phyloP scores from a whole-genome alignment of 1,140 invertebrate species.

The Laodelphax striatellus region DNA sequence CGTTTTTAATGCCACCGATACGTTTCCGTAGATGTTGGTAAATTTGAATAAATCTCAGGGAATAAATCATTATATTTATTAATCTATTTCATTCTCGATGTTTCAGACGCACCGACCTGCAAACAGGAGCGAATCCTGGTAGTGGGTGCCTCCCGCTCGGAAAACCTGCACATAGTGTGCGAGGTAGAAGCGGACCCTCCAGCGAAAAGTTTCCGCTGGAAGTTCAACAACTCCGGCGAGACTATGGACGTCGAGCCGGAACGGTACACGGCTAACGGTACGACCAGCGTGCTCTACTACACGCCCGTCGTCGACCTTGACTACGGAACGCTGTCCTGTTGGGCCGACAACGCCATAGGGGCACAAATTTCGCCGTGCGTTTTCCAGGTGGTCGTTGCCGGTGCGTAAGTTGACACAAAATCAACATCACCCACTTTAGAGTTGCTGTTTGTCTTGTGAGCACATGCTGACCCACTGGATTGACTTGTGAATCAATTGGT shows the following conservation, averaged over 20 bases:
- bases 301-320: slow-evolving; percentile 42
- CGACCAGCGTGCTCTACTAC: slow-evolving; percentile 38
- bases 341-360: slow-evolving; percentile 64
- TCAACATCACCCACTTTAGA: too few relatives aligned
- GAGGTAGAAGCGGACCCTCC: slow-evolving; percentile 79
- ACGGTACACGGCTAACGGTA: slow-evolving; percentile 41
- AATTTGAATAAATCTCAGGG: too few relatives aligned
- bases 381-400: slow-evolving; percentile 64
- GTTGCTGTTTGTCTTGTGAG: too few relatives aligned
- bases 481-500: too few relatives aligned
- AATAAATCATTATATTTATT: too few relatives aligned
- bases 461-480: too few relatives aligned
- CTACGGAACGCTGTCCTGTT: slow-evolving; percentile 65
- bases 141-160: slow-evolving; percentile 71
- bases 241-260: slow-evolving; percentile 64
- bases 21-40: too few relatives aligned
- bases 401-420: slow-evolving; percentile 40
- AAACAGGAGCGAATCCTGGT: slow-evolving; percentile 58
- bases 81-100: too few relatives aligned
- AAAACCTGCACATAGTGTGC: slow-evolving; percentile 71
- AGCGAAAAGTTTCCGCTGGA: slow-evolving; percentile 74
- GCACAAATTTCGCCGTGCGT: slow-evolving; percentile 60
- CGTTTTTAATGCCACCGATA: too few relatives aligned
- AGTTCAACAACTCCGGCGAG: slow-evolving; percentile 81
- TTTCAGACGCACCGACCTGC: slow-evolving; percentile 71